Percentiles rank a stretch among this genome's conserved stretches.
Conservation (phyloP, 2,797 vertebrate genomes). For the Graptemys geographica region DNA sequence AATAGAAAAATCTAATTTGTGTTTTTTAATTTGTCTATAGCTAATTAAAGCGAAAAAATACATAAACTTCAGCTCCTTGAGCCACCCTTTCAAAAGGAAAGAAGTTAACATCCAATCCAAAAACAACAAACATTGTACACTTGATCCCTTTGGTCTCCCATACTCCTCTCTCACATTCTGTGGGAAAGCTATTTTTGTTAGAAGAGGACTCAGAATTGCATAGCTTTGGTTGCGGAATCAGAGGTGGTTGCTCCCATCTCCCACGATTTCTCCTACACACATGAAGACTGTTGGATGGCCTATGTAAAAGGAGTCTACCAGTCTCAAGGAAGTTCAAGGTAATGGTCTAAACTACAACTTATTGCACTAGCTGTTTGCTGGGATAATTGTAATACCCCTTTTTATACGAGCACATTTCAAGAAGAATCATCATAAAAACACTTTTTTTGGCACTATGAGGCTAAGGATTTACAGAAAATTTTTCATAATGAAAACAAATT, state of each 20-base stretch:
- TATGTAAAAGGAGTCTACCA: neutral
- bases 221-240: neutral
- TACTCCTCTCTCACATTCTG: neutral
- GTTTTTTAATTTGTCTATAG: neutral
- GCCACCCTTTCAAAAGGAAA: neutral
- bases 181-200: neutral
- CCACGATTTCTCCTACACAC: neutral
- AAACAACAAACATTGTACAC: neutral
- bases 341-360: neutral
- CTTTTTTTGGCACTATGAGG: neutral
- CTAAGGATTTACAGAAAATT: neutral
- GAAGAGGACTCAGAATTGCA: neutral
- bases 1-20: neutral
- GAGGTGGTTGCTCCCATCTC: neutral
- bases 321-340: neutral
- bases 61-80: fast-evolving
- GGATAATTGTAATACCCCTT: neutral
- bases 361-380: neutral
- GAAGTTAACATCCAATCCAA: neutral
- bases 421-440: neutral
- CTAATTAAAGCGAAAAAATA: neutral
- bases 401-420: neutral
- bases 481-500: neutral
- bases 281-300: neutral
- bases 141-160: neutral